Conservation (phyloP, 2,113 vertebrate genomes). For the Cinclus cinclus region DNA sequence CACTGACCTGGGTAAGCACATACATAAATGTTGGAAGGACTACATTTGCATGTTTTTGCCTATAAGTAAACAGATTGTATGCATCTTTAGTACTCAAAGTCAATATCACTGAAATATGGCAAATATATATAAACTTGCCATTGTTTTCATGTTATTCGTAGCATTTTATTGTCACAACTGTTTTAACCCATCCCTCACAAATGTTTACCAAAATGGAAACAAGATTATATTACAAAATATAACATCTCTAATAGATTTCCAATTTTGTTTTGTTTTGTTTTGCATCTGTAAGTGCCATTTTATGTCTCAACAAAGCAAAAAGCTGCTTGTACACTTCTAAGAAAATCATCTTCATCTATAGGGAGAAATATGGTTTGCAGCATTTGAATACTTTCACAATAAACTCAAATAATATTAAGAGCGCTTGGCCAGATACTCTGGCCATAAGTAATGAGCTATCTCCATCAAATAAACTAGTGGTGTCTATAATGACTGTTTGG, state of each 20-base stretch:
- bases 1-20: not conserved
- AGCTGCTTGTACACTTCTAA: not conserved
- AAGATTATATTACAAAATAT: not conserved
- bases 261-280: not conserved
- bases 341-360: not conserved
- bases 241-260: not conserved
- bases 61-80: not conserved
- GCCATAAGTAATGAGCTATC: not conserved
- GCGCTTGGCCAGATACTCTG: not conserved
- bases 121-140: not conserved
- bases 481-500: constrained; percentile 44
- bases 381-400: constrained; percentile 8
- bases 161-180: not conserved
- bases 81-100: not conserved
- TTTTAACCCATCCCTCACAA: not conserved
- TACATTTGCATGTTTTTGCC: not conserved
- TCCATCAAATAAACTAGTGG: constrained; percentile 11
- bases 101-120: not conserved
- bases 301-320: not conserved
- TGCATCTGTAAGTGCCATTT: not conserved
- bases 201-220: not conserved
- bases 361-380: not conserved
- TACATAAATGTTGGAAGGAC: not conserved
- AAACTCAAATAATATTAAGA: constrained; percentile 14
- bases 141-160: not conserved